A percentile compares a stretch with the other conserved stretches of the same genome.
Conservation (phyloP, 2,113 vertebrate species). For the mouse (Mus musculus) region GRCm39 chr4:133012501-133013000, state of each 20-base stretch:
- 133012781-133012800: conserved; percentile 19
- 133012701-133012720: not conserved
- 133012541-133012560: not conserved
- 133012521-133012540: not conserved
- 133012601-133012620: not conserved
- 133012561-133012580: not conserved
- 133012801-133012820: not conserved
- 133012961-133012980: not conserved
- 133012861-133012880: not conserved
- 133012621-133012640: not conserved
- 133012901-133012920: not conserved
- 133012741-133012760: not conserved
- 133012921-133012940: not conserved
- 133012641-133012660: not conserved
- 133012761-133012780: not conserved
- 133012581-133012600: not conserved
- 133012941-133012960: not conserved
- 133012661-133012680: conserved; percentile 25
- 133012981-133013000: not conserved
- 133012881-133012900: not conserved
- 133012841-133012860: not conserved
- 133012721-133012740: conserved; percentile 20
- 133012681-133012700: not conserved
- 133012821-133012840: not conserved
- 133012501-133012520: not conserved